These are phyloP conservation scores for Protodeltote pygarga DNA, from an alignment of 2,888 invertebrate species.

Conservation along the genomic window DNA sequence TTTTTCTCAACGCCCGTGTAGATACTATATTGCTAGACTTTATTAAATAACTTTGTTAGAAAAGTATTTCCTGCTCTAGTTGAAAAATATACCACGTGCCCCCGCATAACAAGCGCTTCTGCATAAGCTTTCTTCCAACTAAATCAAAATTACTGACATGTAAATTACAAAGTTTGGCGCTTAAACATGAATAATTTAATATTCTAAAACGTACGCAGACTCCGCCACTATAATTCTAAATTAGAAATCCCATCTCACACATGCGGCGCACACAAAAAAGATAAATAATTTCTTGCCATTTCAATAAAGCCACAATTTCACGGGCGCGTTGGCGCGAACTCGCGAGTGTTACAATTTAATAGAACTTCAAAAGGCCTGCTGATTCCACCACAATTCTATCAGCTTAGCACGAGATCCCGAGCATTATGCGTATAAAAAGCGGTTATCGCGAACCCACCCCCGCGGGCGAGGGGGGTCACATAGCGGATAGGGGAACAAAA, in stretches of 20 bases:
- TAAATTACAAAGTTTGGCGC: conserved; percentile 36
- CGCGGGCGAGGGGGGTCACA: conserved; percentile 25
- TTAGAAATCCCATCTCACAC: conserved; percentile 51
- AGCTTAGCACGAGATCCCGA: conserved; percentile 84
- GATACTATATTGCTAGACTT: conserved; percentile 7
- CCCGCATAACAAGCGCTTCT: conserved; percentile 21
- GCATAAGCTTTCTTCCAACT: conserved; percentile 29
- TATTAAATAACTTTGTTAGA: conserved; percentile 33
- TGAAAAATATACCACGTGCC: conserved; percentile 28
- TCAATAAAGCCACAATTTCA: conserved; percentile 85
- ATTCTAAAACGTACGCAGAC: conserved; percentile 28
- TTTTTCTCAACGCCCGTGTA: too few species aligned
- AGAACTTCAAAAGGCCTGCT: conserved; percentile 86
- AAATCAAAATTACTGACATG: conserved; percentile 30
- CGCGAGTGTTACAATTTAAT: conserved; percentile 85
- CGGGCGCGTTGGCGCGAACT: conserved; percentile 81
- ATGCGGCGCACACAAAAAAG: conserved; percentile 56
- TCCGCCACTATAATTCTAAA: conserved; percentile 45
- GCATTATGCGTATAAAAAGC: conserved; percentile 86
- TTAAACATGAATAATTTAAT: conserved; percentile 42
- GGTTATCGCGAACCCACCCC: conserved; percentile 75
- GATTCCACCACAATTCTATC: conserved; percentile 86
- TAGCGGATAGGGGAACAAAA: conserved; percentile 48
- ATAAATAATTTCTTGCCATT: conserved; percentile 79
- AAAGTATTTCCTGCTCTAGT: conserved; percentile 32